phyloP scores from a whole-genome alignment of 2,113 vertebrate species.

The Rhinopithecus roxellana region DNA sequence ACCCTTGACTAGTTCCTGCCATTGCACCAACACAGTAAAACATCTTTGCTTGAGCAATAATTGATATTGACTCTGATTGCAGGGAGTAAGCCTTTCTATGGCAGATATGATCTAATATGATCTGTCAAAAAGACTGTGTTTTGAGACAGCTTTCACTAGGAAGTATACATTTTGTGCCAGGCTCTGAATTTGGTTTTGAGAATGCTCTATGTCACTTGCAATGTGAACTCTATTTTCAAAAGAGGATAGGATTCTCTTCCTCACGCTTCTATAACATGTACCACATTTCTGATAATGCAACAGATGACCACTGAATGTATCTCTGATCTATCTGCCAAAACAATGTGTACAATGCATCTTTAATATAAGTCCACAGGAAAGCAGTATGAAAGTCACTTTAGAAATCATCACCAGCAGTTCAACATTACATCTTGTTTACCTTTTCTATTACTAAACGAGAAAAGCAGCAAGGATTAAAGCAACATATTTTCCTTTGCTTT shows the following conservation, averaged over 20 bases:
- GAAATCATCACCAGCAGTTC: neutral
- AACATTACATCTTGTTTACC: neutral
- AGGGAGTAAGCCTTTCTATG: neutral
- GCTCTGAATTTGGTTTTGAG: neutral
- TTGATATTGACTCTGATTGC: neutral
- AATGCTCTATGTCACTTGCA: neutral
- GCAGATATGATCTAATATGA: neutral
- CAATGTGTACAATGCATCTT: neutral
- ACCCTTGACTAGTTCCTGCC: neutral
- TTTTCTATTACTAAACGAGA: neutral
- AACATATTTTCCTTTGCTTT: neutral
- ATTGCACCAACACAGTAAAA: neutral
- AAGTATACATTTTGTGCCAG: neutral
- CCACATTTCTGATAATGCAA: neutral
- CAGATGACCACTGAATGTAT: neutral
- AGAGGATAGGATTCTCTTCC: neutral
- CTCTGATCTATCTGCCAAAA: neutral
- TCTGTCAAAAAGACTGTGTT: neutral
- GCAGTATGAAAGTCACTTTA: neutral
- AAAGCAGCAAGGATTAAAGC: neutral
- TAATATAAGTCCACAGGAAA: neutral
- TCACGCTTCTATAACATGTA: neutral
- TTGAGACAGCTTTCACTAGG: neutral
- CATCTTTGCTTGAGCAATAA: neutral
- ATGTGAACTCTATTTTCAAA: neutral